These are phyloP conservation scores for Balaeniceps rex DNA, from an alignment of 2,113 vertebrate genomes.

Conservation along the genomic window DNA sequence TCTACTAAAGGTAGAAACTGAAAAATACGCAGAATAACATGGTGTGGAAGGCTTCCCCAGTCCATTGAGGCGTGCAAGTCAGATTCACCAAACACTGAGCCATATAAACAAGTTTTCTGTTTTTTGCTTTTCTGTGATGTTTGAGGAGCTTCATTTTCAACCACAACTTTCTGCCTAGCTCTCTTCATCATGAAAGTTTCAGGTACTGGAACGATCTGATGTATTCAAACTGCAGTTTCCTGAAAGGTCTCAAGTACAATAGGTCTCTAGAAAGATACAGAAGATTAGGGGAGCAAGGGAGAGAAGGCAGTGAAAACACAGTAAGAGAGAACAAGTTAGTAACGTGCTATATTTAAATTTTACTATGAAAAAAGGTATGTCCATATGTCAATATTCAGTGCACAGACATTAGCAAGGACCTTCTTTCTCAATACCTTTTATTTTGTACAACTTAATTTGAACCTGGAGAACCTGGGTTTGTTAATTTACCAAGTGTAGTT, in stretches of 20 bases:
- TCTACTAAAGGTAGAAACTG: constrained; percentile 86
- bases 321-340: not conserved
- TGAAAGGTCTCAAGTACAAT: not conserved
- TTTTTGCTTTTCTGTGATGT: constrained; percentile 70
- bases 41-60: constrained; percentile 84
- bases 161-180: constrained; percentile 56
- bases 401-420: not conserved
- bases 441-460: not conserved
- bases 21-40: constrained; percentile 81
- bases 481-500: not conserved
- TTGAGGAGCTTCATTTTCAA: constrained; percentile 64
- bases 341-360: too few relatives aligned
- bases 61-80: constrained; percentile 24
- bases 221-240: not conserved
- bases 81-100: not conserved
- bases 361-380: not conserved
- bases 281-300: not conserved
- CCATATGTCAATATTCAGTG: not conserved
- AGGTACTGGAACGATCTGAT: fast-evolving
- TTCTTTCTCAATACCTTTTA: not conserved
- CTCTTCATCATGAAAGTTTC: constrained; percentile 80
- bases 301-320: not conserved
- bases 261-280: not conserved
- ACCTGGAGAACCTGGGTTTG: not conserved
- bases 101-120: constrained; percentile 47